phyloP scores from a whole-genome alignment of 1,140 invertebrate genomes.

The Sitophilus oryzae region DNA sequence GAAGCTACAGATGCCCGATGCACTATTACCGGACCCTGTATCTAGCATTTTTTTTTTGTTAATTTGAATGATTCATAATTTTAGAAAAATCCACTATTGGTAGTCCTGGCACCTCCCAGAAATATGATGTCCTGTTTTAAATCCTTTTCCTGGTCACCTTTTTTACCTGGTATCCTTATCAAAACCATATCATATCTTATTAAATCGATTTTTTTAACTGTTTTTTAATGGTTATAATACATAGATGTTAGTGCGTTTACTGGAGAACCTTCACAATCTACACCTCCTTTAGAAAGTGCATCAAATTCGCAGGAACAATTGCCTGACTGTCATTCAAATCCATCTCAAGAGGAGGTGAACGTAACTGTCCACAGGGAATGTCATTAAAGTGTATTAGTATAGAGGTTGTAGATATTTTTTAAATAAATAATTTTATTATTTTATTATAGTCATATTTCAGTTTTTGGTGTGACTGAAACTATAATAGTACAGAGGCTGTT shows the following conservation, averaged over 20 bases:
- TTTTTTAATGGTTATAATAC: not conserved
- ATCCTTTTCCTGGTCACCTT: not conserved
- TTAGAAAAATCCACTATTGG: conserved; percentile 20
- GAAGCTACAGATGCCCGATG: too few species aligned
- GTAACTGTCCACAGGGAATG: conserved; percentile 19
- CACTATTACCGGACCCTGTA: too few species aligned
- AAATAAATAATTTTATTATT: too few species aligned
- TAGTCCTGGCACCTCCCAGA: conserved; percentile 23
- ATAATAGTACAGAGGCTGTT: too few species aligned
- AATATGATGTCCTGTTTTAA: conserved; percentile 26
- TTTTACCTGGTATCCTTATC: not conserved
- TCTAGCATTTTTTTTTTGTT: not conserved
- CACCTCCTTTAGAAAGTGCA: conserved; percentile 16
- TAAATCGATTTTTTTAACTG: not conserved
- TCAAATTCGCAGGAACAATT: conserved; percentile 12
- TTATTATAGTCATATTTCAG: too few species aligned
- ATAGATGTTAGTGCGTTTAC: conserved; percentile 9
- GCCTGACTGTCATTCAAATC: not conserved
- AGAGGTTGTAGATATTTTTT: too few species aligned
- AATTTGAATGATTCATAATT: conserved; percentile 1
- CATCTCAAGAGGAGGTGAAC: not conserved
- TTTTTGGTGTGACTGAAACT: too few species aligned
- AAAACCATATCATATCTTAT: not conserved
- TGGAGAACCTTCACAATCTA: conserved; percentile 17
- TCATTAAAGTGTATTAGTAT: conserved; percentile 14